A percentile compares a stretch with the other conserved stretches of the same genome.
Conservation (phyloP, 2,888 invertebrate genomes). For the Apamea monoglypha region DNA sequence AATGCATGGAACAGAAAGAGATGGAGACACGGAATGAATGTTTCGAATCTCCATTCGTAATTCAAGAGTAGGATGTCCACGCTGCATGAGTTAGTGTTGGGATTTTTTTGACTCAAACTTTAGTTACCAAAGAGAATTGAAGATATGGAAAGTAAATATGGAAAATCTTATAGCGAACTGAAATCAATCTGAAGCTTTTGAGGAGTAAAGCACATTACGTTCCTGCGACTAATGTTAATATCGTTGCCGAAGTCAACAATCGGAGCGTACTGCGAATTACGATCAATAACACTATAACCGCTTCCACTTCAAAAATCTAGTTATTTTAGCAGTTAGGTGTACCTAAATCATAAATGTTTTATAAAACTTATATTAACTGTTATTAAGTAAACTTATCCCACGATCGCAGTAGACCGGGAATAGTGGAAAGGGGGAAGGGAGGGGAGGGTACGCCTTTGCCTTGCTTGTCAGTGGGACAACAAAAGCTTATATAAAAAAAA, state of each 20-base stretch:
- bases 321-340: too few species aligned
- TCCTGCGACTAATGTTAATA: neutral
- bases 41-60: conserved; percentile 81
- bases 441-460: too few species aligned
- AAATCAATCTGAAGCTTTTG: neutral
- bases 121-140: neutral
- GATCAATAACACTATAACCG: neutral
- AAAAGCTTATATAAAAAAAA: too few species aligned
- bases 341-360: neutral
- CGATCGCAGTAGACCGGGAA: too few species aligned
- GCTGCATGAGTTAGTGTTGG: neutral
- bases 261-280: neutral
- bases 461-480: too few species aligned
- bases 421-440: too few species aligned
- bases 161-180: neutral
- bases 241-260: neutral
- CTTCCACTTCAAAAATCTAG: too few species aligned
- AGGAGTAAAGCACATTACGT: neutral
- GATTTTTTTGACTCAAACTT: neutral
- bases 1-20: conserved; percentile 66
- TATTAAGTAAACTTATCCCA: neutral
- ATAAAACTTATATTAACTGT: neutral
- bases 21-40: conserved; percentile 68
- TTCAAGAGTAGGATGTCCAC: conserved; percentile 66
- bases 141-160: neutral